A percentile compares a stretch with the other conserved stretches of the same genome.
These are phyloP conservation scores for Minunthozetes semirufus DNA, from an alignment of 2,888 invertebrate species.

Conservation along the genomic window DNA sequence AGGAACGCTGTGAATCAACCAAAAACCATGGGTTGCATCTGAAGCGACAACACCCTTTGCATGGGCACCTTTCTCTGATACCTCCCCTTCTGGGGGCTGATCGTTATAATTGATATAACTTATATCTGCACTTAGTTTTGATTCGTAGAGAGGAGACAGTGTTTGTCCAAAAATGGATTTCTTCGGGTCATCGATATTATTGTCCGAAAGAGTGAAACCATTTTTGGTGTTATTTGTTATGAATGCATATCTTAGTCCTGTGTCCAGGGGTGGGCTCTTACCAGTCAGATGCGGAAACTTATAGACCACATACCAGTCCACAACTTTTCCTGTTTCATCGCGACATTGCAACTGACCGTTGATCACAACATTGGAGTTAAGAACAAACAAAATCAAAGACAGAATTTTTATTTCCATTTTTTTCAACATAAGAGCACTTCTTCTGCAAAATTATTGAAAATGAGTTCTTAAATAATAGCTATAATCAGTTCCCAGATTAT, in stretches of 20 bases:
- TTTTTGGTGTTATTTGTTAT: conserved; percentile 4
- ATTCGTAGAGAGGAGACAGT: conserved; percentile 24
- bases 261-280: not conserved
- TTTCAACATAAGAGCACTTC: not conserved
- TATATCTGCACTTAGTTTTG: conserved; percentile 14
- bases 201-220: conserved; percentile 33
- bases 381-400: not conserved
- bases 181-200: conserved; percentile 17
- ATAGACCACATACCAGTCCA: conserved; percentile 37
- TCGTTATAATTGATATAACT: conserved; percentile 74
- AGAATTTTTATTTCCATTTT: not conserved
- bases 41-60: conserved; percentile 77
- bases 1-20: conserved; percentile 90
- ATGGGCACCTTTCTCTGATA: conserved; percentile 58
- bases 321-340: conserved; percentile 32
- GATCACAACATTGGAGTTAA: not conserved
- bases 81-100: conserved; percentile 59
- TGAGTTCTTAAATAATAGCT: not conserved
- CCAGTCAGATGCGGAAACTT: conserved; percentile 28
- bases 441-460: not conserved
- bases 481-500: not conserved
- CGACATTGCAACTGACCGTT: conserved; percentile 38
- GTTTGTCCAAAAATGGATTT: conserved; percentile 36
- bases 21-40: conserved; percentile 66
- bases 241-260: conserved; percentile 26